Conservation (phyloP, 1,140 invertebrate species). For the Yoshiicerus persimilis region DNA sequence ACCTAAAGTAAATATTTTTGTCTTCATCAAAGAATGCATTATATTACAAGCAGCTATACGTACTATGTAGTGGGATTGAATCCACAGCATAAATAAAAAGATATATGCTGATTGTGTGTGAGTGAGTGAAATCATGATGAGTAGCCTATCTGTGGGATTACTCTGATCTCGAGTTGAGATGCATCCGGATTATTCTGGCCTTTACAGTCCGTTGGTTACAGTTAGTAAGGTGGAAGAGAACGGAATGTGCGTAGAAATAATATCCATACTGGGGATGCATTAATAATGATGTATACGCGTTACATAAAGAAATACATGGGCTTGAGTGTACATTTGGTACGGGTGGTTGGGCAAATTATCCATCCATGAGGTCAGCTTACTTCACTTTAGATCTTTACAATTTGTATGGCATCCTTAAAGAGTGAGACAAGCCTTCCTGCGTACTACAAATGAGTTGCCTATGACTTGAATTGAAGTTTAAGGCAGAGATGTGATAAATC, state of each 20-base stretch:
- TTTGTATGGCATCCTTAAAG: neutral
- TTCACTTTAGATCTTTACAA: neutral
- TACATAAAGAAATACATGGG: neutral
- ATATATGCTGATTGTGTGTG: neutral
- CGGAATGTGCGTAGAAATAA: neutral
- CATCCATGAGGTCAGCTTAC: neutral
- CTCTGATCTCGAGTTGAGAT: neutral
- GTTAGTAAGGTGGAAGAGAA: neutral
- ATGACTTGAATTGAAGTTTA: neutral
- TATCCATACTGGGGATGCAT: neutral
- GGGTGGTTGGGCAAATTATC: conserved; percentile 18
- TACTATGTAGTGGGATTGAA: neutral
- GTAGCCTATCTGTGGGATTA: neutral
- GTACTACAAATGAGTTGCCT: neutral
- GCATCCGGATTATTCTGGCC: neutral
- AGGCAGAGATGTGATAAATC: conserved; percentile 5
- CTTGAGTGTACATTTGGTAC: neutral
- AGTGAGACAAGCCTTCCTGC: neutral
- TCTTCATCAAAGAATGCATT: neutral
- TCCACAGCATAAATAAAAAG: neutral
- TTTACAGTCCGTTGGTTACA: neutral
- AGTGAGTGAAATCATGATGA: neutral
- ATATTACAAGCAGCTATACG: neutral
- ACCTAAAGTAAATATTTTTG: neutral
- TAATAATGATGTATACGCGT: too few species aligned